Conservation (phyloP, 2,797 vertebrate species). For the Apodemus agrarius region DNA sequence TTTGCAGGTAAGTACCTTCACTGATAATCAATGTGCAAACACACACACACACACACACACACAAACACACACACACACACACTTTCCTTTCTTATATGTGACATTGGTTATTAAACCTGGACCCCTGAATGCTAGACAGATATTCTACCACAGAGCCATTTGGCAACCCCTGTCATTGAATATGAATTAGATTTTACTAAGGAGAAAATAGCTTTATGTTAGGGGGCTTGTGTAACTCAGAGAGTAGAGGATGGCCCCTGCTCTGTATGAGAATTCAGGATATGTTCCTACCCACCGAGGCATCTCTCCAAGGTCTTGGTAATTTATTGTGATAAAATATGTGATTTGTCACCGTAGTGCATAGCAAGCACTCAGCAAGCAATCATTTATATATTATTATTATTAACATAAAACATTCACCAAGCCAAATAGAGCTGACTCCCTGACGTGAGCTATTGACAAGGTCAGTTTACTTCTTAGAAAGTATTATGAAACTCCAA, state of each 20-base stretch:
- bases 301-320: background rate
- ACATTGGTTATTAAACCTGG: background rate
- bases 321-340: background rate
- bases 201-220: background rate
- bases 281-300: background rate
- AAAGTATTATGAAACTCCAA: background rate
- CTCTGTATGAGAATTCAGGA: background rate
- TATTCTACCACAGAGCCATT: background rate
- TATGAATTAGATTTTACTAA: background rate
- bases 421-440: background rate
- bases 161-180: background rate
- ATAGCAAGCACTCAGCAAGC: background rate
- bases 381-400: conserved; percentile 31
- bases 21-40: background rate
- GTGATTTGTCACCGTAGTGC: background rate
- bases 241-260: background rate
- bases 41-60: background rate
- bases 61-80: background rate
- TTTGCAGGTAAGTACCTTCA: background rate
- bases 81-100: too few species aligned
- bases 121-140: background rate
- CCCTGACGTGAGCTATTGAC: background rate
- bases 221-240: background rate
- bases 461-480: background rate
- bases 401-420: background rate